phyloP scores from a whole-genome alignment of 2,797 vertebrate species.

The Synanceia verrucosa region DNA sequence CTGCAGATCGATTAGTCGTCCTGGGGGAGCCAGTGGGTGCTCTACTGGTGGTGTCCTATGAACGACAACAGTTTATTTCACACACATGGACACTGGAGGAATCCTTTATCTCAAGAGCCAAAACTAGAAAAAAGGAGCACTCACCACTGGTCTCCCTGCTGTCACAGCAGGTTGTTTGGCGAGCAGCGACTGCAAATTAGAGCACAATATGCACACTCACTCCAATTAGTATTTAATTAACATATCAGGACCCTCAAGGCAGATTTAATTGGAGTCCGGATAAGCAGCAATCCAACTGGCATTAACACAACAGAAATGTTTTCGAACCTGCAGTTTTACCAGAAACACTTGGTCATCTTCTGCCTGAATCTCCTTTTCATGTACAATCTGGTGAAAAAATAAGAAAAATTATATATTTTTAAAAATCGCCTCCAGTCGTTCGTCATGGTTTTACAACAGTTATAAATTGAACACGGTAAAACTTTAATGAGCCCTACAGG shows the following conservation, averaged over 20 bases:
- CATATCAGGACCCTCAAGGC: slow-evolving; percentile 33
- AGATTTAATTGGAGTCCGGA: slow-evolving; percentile 12
- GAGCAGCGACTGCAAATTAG: slow-evolving; percentile 88
- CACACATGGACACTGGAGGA: slow-evolving; percentile 8
- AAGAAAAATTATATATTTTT: neutral
- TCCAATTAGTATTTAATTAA: slow-evolving; percentile 43
- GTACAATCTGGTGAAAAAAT: slow-evolving; percentile 90
- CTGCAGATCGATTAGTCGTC: slow-evolving; percentile 93
- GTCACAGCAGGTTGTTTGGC: slow-evolving; percentile 94
- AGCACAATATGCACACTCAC: slow-evolving; percentile 46
- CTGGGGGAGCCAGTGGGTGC: slow-evolving; percentile 95
- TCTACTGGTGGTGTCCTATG: slow-evolving; percentile 92
- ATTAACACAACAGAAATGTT: slow-evolving; percentile 16
- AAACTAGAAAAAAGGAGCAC: slow-evolving; percentile 43
- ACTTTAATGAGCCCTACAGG: neutral
- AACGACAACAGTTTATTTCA: slow-evolving; percentile 27
- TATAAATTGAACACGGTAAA: neutral
- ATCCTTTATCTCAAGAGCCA: slow-evolving; percentile 1
- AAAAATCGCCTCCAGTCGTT: neutral
- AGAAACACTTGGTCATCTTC: slow-evolving; percentile 99
- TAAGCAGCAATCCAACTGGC: slow-evolving; percentile 1
- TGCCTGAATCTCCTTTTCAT: slow-evolving; percentile 97
- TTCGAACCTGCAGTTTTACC: slow-evolving; percentile 94
- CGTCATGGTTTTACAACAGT: neutral
- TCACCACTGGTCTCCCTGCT: slow-evolving; percentile 95